Conservation (phyloP, 2,113 vertebrate genomes). For the Chloropsis hardwickii region DNA sequence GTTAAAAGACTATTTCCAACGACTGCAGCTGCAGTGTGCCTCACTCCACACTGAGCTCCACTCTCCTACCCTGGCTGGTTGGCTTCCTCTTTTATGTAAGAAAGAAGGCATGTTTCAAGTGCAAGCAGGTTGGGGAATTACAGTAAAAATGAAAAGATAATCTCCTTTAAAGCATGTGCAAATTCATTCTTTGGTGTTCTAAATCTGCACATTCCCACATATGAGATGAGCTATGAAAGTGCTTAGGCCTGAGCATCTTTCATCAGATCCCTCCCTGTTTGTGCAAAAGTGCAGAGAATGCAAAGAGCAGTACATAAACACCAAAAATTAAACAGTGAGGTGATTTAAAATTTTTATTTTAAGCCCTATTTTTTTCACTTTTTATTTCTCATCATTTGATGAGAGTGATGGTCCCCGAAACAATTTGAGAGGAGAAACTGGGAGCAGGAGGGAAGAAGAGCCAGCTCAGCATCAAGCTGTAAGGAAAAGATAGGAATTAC, state of each 20-base stretch:
- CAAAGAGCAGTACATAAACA: not conserved
- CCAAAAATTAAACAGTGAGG: not conserved
- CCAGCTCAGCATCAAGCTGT: not conserved
- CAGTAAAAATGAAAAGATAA: not conserved
- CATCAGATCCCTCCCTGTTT: not conserved
- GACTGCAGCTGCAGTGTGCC: slow-evolving; percentile 61
- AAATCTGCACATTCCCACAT: not conserved
- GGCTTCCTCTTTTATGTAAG: slow-evolving; percentile 23
- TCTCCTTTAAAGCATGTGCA: not conserved
- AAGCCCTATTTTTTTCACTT: not conserved
- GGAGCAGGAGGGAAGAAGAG: not conserved
- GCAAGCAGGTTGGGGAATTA: not conserved
- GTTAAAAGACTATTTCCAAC: slow-evolving; percentile 53
- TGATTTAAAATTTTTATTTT: not conserved
- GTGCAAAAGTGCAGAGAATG: not conserved
- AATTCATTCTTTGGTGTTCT: not conserved
- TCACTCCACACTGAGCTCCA: not conserved
- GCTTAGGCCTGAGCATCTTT: not conserved
- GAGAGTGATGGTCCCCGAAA: not conserved
- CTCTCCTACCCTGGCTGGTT: not conserved
- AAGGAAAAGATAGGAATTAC: not conserved
- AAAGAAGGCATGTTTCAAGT: not conserved
- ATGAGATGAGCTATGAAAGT: not conserved
- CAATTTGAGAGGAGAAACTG: not conserved
- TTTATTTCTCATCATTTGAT: not conserved